A percentile compares a stretch with the other conserved stretches of the same genome.
These are phyloP conservation scores for Thaumetopoea pityocampa DNA, from an alignment of 1,140 invertebrate genomes.

Conservation along the genomic window DNA sequence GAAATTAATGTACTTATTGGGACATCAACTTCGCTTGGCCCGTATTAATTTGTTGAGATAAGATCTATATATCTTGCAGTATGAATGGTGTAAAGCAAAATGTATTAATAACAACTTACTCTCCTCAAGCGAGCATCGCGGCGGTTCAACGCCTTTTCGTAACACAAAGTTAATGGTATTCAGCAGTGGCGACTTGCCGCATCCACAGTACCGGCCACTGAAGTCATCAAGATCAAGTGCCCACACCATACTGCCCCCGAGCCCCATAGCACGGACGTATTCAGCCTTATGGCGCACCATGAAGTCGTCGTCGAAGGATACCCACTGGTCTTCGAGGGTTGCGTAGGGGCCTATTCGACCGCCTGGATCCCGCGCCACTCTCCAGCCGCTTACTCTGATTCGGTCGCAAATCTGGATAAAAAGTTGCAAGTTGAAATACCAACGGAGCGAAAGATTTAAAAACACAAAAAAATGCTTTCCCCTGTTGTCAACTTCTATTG, in stretches of 20 bases:
- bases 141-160: constrained; percentile 63
- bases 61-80: no score
- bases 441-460: no score
- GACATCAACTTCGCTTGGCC: no score
- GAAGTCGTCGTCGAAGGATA: constrained; percentile 87
- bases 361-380: constrained; percentile 80
- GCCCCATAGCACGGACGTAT: constrained; percentile 83
- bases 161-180: constrained; percentile 80
- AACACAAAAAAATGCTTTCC: no score
- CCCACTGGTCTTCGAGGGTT: constrained; percentile 86
- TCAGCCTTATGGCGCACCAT: constrained; percentile 85
- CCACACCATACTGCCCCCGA: constrained; percentile 93
- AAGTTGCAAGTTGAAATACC: no score
- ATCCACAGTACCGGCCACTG: constrained; percentile 82
- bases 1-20: no score
- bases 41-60: no score
- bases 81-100: no score
- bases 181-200: constrained; percentile 87
- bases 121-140: constrained; percentile 53
- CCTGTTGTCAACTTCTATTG: no score
- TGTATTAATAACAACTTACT: constrained; percentile 36
- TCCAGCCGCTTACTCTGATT: constrained; percentile 81
- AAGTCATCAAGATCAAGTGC: constrained; percentile 86
- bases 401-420: constrained; percentile 81
- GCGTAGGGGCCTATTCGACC: constrained; percentile 87